Conservation (phyloP, 2,888 invertebrate species). For the Chymomyza caudatula region DNA sequence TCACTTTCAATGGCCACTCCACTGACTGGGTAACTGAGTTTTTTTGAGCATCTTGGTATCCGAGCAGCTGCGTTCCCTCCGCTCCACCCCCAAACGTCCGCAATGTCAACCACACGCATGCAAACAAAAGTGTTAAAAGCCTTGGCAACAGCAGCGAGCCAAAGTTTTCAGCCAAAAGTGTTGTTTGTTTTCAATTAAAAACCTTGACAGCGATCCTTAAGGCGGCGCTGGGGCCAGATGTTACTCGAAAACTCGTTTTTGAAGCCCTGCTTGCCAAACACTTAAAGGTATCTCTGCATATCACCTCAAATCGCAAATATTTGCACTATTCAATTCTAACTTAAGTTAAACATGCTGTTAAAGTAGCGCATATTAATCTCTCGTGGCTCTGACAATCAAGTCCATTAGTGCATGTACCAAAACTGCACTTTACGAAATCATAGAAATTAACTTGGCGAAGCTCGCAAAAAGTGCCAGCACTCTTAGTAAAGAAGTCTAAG, state of each 20-base stretch:
- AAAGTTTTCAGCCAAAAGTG: slow-evolving; percentile 34
- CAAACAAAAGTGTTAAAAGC: slow-evolving; percentile 41
- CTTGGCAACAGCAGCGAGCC: neutral
- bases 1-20: slow-evolving; percentile 43
- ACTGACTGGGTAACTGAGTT: slow-evolving; percentile 9
- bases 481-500: no score
- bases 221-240: no score
- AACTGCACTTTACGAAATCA: no score
- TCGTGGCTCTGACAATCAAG: no score
- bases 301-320: no score
- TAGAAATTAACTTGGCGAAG: no score
- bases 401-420: no score
- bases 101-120: slow-evolving; percentile 65
- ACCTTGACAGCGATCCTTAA: slow-evolving; percentile 16
- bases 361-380: no score
- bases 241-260: neutral
- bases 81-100: neutral
- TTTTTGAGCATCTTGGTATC: neutral
- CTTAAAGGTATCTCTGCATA: no score
- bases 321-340: neutral
- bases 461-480: no score
- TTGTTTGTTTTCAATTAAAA: slow-evolving; percentile 71
- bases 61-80: no score
- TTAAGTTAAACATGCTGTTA: neutral
- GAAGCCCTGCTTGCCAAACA: neutral